Percentiles rank a stretch among this genome's conserved stretches.
Evolutionary conservation across 2,888 invertebrate species (phyloP).

Genomic region (Neoascia interrupta): DNA sequence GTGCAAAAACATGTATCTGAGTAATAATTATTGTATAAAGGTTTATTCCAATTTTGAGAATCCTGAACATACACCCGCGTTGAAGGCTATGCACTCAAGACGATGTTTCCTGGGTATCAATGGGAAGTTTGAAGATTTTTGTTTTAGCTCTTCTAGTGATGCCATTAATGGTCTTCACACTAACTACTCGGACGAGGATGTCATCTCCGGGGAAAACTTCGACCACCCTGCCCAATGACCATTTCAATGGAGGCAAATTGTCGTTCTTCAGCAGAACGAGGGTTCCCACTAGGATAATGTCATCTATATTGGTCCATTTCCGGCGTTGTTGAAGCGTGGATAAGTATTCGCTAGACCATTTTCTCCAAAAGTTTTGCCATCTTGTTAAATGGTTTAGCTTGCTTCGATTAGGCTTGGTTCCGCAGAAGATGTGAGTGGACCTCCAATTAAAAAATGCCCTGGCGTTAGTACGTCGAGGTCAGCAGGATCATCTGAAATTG

Average conservation of each 20-base stretch:
- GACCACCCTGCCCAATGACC: neutral
- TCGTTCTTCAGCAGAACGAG: neutral
- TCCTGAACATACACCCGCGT: too few species aligned
- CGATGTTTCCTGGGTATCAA: too few species aligned
- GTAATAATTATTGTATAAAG: too few species aligned
- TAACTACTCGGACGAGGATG: neutral
- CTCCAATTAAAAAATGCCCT: slow-evolving; percentile 6
- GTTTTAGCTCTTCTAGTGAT: neutral
- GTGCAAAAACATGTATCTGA: too few species aligned
- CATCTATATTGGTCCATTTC: neutral
- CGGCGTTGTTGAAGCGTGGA: neutral
- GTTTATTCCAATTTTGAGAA: too few species aligned
- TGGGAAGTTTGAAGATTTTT: neutral
- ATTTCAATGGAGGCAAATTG: neutral
- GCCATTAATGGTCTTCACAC: neutral
- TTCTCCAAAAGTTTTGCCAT: neutral
- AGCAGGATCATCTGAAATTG: slow-evolving; percentile 1
- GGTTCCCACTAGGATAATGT: neutral
- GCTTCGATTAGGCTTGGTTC: neutral
- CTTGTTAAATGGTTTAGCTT: neutral
- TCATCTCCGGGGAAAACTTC: neutral
- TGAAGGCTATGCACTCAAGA: too few species aligned
- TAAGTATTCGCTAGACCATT: neutral
- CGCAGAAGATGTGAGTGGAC: neutral
- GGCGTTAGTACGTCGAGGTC: neutral